Conservation (phyloP, 30 jellyfish, hydroid and myxozoan species). For the Rhopilema esculentum region DNA sequence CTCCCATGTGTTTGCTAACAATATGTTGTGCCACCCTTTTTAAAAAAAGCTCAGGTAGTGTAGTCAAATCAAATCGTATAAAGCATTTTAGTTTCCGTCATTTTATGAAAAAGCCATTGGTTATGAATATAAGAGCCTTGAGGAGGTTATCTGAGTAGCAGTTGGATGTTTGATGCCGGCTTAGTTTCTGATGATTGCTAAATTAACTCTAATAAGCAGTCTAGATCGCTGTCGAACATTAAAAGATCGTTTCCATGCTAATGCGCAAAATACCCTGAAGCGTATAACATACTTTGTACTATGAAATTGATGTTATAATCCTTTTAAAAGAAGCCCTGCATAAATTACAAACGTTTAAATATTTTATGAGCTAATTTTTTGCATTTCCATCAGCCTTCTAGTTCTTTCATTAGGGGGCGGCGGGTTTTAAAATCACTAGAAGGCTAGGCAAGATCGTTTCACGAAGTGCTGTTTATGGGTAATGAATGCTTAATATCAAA, state of each 20-base stretch:
- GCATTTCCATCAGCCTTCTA: too few relatives aligned
- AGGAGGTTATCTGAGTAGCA: neutral
- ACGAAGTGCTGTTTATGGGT: too few relatives aligned
- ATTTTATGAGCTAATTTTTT: neutral
- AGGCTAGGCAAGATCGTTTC: too few relatives aligned
- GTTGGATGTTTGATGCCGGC: neutral
- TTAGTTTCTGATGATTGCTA: neutral
- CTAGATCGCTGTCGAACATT: neutral
- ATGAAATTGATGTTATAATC: neutral
- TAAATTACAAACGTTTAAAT: neutral
- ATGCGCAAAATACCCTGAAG: neutral
- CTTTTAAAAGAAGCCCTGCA: neutral
- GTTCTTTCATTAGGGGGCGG: too few relatives aligned
- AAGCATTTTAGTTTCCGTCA: too few relatives aligned
- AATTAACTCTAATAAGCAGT: neutral
- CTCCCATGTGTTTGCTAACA: too few relatives aligned
- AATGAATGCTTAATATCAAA: too few relatives aligned
- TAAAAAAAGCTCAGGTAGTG: too few relatives aligned
- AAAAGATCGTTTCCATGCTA: neutral
- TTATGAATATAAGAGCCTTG: neutral
- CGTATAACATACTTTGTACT: neutral
- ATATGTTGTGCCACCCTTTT: too few relatives aligned
- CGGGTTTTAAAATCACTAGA: too few relatives aligned
- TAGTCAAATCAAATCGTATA: too few relatives aligned
- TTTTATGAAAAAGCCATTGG: too few relatives aligned